A percentile compares a stretch with the other conserved stretches of the same genome.
These are phyloP conservation scores for Periparus ater DNA, from an alignment of 2,797 vertebrate genomes.

Conservation along the genomic window DNA sequence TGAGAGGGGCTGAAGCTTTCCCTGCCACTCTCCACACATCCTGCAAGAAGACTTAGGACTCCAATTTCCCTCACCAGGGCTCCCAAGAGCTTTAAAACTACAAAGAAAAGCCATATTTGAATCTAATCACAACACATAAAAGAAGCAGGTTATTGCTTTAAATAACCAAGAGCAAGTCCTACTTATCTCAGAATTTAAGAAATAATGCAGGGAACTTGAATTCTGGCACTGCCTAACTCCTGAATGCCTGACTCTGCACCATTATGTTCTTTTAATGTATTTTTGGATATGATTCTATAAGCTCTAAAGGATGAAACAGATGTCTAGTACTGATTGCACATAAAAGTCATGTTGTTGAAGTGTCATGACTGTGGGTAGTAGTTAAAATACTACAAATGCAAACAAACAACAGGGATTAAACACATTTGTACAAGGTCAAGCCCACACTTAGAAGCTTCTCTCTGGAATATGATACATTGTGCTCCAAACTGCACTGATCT, in stretches of 20 bases:
- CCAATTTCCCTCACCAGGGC: background rate
- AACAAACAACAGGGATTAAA: conserved; percentile 45
- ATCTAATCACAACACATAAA: background rate
- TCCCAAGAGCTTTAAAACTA: background rate
- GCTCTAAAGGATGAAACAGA: conserved; percentile 35
- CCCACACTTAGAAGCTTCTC: background rate
- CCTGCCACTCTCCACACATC: background rate
- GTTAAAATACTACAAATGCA: conserved; percentile 14
- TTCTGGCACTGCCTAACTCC: background rate
- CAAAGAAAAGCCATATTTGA: background rate
- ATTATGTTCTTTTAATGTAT: background rate
- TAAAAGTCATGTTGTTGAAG: conserved; percentile 21
- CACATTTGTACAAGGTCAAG: conserved; percentile 42
- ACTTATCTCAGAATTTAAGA: background rate
- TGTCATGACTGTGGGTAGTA: background rate
- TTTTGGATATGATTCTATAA: background rate
- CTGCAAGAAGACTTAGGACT: background rate
- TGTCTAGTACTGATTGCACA: conserved; percentile 7
- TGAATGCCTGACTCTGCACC: background rate
- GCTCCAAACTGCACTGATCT: background rate
- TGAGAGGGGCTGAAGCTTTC: background rate
- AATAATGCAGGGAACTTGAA: background rate
- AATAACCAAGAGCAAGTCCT: background rate
- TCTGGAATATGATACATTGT: background rate
- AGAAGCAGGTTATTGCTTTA: background rate